These are phyloP conservation scores for Acanthornis magna DNA, from an alignment of 2,797 vertebrate species.

Conservation along the genomic window DNA sequence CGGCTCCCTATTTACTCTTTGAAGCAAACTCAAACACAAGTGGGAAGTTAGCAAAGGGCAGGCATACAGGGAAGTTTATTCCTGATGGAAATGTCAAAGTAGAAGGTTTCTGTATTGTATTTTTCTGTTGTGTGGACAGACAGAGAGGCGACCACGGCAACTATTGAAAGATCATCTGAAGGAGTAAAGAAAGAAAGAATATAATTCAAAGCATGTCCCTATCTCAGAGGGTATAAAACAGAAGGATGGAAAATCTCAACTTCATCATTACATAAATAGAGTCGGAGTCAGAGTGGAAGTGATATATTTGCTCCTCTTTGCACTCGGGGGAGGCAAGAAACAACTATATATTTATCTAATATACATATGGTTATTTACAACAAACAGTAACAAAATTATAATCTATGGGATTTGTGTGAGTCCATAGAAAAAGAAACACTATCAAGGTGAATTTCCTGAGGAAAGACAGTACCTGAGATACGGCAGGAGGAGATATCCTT, in stretches of 20 bases:
- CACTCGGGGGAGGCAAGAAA: neutral
- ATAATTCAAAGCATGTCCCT: neutral
- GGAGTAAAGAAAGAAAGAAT: neutral
- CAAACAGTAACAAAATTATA: neutral
- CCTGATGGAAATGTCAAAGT: neutral
- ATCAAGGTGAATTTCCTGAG: neutral
- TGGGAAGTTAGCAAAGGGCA: neutral
- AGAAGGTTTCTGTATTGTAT: neutral
- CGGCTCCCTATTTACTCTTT: neutral
- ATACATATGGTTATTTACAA: neutral
- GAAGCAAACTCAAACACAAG: neutral
- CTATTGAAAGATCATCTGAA: neutral
- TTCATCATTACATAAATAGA: neutral
- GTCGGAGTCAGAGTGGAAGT: neutral
- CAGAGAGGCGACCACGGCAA: neutral
- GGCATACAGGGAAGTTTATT: neutral
- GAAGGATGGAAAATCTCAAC: neutral
- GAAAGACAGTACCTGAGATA: neutral
- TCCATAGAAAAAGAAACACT: neutral
- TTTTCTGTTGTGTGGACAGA: neutral
- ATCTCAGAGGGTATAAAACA: neutral
- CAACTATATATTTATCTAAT: neutral
- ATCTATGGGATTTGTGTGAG: neutral
- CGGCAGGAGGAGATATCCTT: neutral
- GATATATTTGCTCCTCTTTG: neutral